phyloP scores from a whole-genome alignment of 2,888 invertebrate species.

The Hyles lineata region DNA sequence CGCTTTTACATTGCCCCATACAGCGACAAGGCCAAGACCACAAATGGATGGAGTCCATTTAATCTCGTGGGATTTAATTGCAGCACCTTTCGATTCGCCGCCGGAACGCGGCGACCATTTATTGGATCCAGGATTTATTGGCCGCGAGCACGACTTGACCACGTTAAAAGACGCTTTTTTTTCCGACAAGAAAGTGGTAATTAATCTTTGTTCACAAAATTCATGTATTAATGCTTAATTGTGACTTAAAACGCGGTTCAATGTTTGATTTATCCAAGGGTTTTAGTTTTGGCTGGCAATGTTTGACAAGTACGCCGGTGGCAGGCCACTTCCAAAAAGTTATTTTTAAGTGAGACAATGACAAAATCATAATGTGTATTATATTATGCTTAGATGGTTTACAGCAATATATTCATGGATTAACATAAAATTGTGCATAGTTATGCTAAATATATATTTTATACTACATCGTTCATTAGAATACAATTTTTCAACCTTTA shows the following conservation, averaged over 20 bases:
- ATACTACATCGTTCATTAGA: too few relatives aligned
- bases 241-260: background rate
- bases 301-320: too few relatives aligned
- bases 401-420: too few relatives aligned
- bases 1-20: constrained; percentile 42
- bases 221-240: constrained; percentile 7
- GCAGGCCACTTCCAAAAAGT: too few relatives aligned
- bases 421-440: too few relatives aligned
- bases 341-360: too few relatives aligned
- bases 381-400: too few relatives aligned
- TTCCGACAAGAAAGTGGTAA: constrained; percentile 23
- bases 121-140: constrained; percentile 74
- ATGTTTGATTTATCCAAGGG: too few relatives aligned
- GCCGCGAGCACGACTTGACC: constrained; percentile 43
- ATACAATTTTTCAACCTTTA: too few relatives aligned
- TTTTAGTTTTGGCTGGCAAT: too few relatives aligned
- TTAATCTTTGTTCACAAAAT: constrained; percentile 22
- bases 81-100: constrained; percentile 72
- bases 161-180: constrained; percentile 40
- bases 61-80: constrained; percentile 80
- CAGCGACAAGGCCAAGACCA: constrained; percentile 60
- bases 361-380: too few relatives aligned
- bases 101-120: constrained; percentile 64
- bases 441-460: too few relatives aligned
- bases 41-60: constrained; percentile 79